phyloP scores from a whole-genome alignment of 2,888 invertebrate genomes.

The Tuberolachnus salignus region DNA sequence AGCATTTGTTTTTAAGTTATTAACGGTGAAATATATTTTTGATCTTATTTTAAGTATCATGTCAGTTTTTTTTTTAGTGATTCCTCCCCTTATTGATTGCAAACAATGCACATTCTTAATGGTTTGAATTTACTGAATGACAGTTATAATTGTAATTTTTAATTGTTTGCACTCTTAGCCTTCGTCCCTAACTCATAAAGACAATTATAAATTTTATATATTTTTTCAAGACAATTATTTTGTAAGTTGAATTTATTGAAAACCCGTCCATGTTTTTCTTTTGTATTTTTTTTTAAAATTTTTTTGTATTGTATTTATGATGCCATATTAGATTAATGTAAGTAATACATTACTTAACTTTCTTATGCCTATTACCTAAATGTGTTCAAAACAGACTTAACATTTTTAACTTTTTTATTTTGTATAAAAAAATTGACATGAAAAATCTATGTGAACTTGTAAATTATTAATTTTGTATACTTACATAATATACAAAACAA shows the following conservation, averaged over 20 bases:
- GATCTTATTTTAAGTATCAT: slow-evolving; percentile 47
- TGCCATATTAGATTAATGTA: slow-evolving; percentile 55
- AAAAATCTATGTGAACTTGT: slow-evolving; percentile 47
- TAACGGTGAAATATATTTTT: slow-evolving; percentile 32
- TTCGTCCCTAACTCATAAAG: slow-evolving; percentile 49
- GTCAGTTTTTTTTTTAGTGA: slow-evolving; percentile 54
- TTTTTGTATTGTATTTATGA: slow-evolving; percentile 55
- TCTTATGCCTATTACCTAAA: slow-evolving; percentile 44
- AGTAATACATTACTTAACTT: slow-evolving; percentile 51
- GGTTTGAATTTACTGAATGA: slow-evolving; percentile 36
- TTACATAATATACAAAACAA: slow-evolving; percentile 49
- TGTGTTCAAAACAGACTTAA: slow-evolving; percentile 47
- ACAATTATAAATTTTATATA: slow-evolving; percentile 41
- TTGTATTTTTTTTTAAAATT: slow-evolving; percentile 52
- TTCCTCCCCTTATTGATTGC: slow-evolving; percentile 48
- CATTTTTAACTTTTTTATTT: slow-evolving; percentile 50
- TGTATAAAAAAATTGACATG: slow-evolving; percentile 56
- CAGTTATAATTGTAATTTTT: slow-evolving; percentile 51
- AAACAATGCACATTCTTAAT: slow-evolving; percentile 54
- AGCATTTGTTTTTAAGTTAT: slow-evolving; percentile 54
- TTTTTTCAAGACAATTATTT: slow-evolving; percentile 54
- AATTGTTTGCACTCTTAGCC: slow-evolving; percentile 56
- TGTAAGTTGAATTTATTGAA: slow-evolving; percentile 52
- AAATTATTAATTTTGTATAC: slow-evolving; percentile 55
- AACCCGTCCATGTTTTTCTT: slow-evolving; percentile 55